Base-by-base conservation (phyloP, 2,888 invertebrate species). In the Hyalella azteca region DNA sequence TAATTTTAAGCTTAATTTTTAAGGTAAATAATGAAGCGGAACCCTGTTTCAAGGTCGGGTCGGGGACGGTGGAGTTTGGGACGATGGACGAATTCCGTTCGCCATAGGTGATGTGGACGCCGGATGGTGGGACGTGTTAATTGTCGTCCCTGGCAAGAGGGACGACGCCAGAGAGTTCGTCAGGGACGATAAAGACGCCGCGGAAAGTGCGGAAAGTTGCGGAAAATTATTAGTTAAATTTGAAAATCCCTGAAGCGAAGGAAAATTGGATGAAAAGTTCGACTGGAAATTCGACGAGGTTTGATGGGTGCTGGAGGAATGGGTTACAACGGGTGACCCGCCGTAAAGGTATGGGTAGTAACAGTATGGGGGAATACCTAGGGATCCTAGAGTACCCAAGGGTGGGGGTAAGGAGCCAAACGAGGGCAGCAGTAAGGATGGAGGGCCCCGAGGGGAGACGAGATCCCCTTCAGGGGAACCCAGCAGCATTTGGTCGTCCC, bases 131-230 rank as follows among this genome's bases (percentile, higher is more conserved):
- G 75, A 45, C 26, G 75, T 11, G 22, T 40, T 19, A 59, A 7
- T 59, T 1, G 75, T 45, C 0, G 40, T 75, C 36, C 36, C 41
- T 7, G 79, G 79, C 22, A 79, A 45, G 3, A 80, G 48, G 36
- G 77, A 77, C 40, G 75, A 60, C 19, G 59, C 54, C 13, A 77
- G 49, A 32, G 80, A 77, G 45, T 41, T 54, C 19, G 77, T 41
- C 9, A 78, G 60, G 32, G 79, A 79, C 11, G 79, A 79, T 7
- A 79, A 36, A 26, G 73, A 73, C 22, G 79, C 79, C 5, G 79
- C 79, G n/a, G 79, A 79, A 19, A 79, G 45, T n/a, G 79, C 73
- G 3, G 79, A 79, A 3, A 79, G 73, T 45, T 79, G 79, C 5
- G 79, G 73, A 15, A 79, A 36, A 13, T 39, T 60, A 13, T 73